phyloP scores from a whole-genome alignment of 2,797 vertebrate genomes.

The Psittacula echo region DNA sequence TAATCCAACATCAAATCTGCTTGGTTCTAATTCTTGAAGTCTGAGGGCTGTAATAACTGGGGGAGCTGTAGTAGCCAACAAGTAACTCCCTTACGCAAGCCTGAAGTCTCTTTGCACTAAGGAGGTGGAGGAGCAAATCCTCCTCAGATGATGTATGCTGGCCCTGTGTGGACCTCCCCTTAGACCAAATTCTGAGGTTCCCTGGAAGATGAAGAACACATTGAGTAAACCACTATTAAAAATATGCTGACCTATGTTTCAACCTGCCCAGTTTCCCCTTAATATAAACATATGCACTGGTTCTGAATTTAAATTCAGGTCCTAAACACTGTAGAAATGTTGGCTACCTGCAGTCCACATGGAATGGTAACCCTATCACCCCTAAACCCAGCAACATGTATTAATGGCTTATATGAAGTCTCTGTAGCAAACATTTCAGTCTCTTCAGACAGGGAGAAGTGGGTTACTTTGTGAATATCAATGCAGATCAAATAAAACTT shows the following conservation, averaged over 20 bases:
- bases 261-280: background rate
- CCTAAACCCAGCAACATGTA: background rate
- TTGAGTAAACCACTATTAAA: background rate
- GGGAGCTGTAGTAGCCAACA: background rate
- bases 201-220: background rate
- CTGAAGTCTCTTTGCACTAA: background rate
- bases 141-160: background rate
- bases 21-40: background rate
- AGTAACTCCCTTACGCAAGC: background rate
- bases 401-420: slow-evolving; percentile 28
- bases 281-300: background rate
- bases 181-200: background rate
- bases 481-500: slow-evolving; percentile 39
- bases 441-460: slow-evolving; percentile 19
- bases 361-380: background rate
- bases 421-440: slow-evolving; percentile 7
- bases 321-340: background rate
- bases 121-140: background rate
- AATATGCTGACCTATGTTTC: background rate
- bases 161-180: background rate
- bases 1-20: background rate
- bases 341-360: background rate
- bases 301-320: slow-evolving; percentile 22
- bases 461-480: slow-evolving; percentile 45
- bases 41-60: background rate